A percentile compares a stretch with the other conserved stretches of the same genome.
These are phyloP conservation scores for Thaumatotibia leucotreta DNA, from an alignment of 1,140 invertebrate species.

Conservation along the genomic window DNA sequence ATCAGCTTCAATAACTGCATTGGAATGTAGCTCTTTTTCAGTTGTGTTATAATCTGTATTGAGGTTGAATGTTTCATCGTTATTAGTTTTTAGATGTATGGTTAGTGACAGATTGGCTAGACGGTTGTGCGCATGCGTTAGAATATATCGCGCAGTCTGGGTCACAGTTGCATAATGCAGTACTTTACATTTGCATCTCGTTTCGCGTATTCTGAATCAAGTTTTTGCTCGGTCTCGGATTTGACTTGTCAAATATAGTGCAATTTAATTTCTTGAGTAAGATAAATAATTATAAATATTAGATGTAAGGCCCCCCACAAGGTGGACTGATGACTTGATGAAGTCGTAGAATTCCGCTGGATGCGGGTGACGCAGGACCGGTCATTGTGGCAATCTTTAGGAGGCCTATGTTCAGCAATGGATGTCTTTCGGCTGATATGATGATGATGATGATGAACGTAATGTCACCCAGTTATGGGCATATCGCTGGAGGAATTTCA, in stretches of 20 bases:
- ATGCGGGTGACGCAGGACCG: too few relatives aligned
- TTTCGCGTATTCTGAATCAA: slow-evolving; percentile 15
- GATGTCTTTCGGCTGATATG: too few relatives aligned
- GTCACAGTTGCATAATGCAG: slow-evolving; percentile 52
- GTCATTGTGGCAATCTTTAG: too few relatives aligned
- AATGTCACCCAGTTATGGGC: too few relatives aligned
- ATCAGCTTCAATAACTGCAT: neutral
- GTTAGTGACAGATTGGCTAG: neutral
- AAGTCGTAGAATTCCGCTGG: too few relatives aligned
- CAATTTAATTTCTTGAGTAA: neutral
- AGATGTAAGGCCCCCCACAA: too few relatives aligned
- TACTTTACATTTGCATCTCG: slow-evolving; percentile 16
- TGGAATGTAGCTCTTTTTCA: neutral
- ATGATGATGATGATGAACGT: too few relatives aligned
- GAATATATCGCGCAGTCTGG: slow-evolving; percentile 30
- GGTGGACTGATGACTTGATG: too few relatives aligned
- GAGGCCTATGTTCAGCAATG: too few relatives aligned
- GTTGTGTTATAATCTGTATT: neutral
- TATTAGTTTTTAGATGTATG: neutral
- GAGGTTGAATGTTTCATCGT: neutral
- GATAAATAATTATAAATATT: too few relatives aligned
- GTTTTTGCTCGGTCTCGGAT: neutral
- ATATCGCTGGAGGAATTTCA: too few relatives aligned
- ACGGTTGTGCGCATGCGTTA: slow-evolving; percentile 1
- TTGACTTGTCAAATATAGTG: neutral